Evolutionary conservation across 2,797 vertebrate species (phyloP).

Genomic region (Lepidocolaptes lacrymiger): DNA sequence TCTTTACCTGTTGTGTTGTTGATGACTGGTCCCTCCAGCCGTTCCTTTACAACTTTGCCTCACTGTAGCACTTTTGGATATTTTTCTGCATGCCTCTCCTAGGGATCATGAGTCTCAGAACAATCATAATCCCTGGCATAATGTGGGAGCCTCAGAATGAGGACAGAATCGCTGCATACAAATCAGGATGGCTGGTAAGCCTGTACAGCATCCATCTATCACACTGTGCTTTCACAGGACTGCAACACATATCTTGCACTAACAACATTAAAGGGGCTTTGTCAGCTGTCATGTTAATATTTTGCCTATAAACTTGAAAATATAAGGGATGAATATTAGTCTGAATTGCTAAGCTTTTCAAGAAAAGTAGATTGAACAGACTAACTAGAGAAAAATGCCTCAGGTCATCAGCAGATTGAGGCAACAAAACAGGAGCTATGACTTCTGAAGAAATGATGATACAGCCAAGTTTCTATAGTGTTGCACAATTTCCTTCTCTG

Average conservation of each 20-base stretch:
- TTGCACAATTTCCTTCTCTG: neutral
- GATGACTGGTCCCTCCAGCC: slow-evolving; percentile 22
- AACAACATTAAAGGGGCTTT: neutral
- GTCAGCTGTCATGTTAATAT: neutral
- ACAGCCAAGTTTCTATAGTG: neutral
- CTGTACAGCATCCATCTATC: neutral
- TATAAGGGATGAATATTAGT: neutral
- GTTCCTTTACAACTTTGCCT: slow-evolving; percentile 42
- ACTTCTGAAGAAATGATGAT: neutral
- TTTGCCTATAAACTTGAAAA: neutral
- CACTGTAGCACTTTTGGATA: slow-evolving; percentile 26
- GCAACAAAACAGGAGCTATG: neutral
- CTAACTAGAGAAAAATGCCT: neutral
- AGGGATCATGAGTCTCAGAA: slow-evolving; percentile 56
- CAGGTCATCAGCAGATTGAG: neutral
- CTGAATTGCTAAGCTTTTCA: neutral
- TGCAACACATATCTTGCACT: neutral
- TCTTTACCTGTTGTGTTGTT: slow-evolving; percentile 34
- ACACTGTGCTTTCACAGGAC: neutral
- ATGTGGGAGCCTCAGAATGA: slow-evolving; percentile 33
- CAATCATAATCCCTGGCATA: slow-evolving; percentile 60
- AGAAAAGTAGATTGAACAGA: neutral
- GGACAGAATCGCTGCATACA: slow-evolving; percentile 10
- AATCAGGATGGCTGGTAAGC: slow-evolving; percentile 13
- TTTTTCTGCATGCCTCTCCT: slow-evolving; percentile 39